Evolutionary conservation across 2,113 vertebrate species (phyloP).

Genomic region (Felis catus): F.catus_Fca126_mat1.0 CM031426.1:53831501-53832000

Average conservation of each 20-base stretch:
- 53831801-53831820: too few relatives aligned
- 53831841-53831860: too few relatives aligned
- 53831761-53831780: not conserved
- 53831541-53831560: conserved; percentile 17
- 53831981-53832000: too few relatives aligned
- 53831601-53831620: not conserved
- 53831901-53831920: too few relatives aligned
- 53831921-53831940: too few relatives aligned
- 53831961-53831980: too few relatives aligned
- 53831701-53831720: not conserved
- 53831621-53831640: not conserved
- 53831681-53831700: not conserved
- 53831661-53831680: conserved; percentile 30
- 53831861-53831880: too few relatives aligned
- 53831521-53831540: conserved; percentile 59
- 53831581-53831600: not conserved
- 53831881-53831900: too few relatives aligned
- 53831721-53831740: not conserved
- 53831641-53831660: not conserved
- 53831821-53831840: too few relatives aligned
- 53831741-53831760: not conserved
- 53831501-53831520: conserved; percentile 80
- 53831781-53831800: not conserved
- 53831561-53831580: not conserved
- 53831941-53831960: too few relatives aligned